Evolutionary conservation across 1,140 invertebrate genomes (phyloP).

Genomic region (Chelonus insularis): DNA sequence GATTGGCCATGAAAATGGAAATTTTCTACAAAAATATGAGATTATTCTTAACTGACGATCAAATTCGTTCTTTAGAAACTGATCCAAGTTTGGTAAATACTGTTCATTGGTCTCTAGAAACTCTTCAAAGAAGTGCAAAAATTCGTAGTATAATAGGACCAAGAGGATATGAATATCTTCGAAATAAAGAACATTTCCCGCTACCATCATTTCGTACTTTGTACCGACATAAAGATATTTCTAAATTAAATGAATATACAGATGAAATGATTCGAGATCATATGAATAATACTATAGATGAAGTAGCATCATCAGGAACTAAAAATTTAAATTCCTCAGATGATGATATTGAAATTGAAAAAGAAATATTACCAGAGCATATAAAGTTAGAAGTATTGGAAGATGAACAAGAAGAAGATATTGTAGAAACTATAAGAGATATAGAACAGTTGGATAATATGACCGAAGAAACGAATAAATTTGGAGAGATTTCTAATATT

Average conservation of each 20-base stretch:
- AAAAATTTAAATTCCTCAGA: neutral
- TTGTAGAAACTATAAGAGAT: too few relatives aligned
- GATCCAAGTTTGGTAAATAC: neutral
- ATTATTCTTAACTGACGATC: slow-evolving; percentile 5
- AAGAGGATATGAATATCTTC: slow-evolving; percentile 7
- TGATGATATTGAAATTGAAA: neutral
- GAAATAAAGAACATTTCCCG: neutral
- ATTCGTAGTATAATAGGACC: slow-evolving; percentile 1
- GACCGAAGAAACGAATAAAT: too few relatives aligned
- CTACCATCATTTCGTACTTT: slow-evolving; percentile 5
- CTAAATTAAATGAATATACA: slow-evolving; percentile 3
- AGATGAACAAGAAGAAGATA: too few relatives aligned
- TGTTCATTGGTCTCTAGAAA: neutral
- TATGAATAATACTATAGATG: slow-evolving; percentile 1
- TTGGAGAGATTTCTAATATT: too few relatives aligned
- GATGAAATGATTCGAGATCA: slow-evolving; percentile 9
- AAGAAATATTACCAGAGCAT: neutral
- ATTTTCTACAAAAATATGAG: neutral
- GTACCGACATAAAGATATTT: neutral
- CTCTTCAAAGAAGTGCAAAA: slow-evolving; percentile 1
- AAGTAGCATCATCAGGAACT: neutral
- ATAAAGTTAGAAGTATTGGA: too few relatives aligned
- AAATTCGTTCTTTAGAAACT: neutral
- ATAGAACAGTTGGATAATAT: too few relatives aligned
- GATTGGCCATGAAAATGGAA: neutral